Base-by-base conservation (phyloP, 2,888 invertebrate species). In the Isotomurus palustris region DNA sequence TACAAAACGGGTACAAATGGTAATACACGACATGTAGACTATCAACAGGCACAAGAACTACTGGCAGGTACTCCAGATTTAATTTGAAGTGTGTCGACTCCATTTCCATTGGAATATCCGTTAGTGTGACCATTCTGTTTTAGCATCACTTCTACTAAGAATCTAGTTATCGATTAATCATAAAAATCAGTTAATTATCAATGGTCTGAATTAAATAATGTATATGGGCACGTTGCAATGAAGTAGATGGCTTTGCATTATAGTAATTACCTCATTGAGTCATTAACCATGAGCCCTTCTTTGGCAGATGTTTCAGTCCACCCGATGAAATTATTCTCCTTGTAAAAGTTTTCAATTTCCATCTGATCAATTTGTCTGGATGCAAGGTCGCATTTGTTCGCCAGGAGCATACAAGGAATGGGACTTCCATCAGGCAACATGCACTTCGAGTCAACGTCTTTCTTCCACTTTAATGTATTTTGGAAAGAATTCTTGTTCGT, bases 251-350 rank as follows among this genome's bases (percentile, higher is more conserved):
- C 8, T n/a, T 6, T 10, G 17, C 19, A 40, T 19, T 27, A 14
- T 19, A 51, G 35, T 14, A 52, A 19, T 29, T 67, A 80, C 80
- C 76, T 77, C 79, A 81, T 80, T 5, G 79, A 78, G 70, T 81
- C 80, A 40, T 78, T 76, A 8, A 81, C 77, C 80, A 80, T 81
- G 35, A 80, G 74, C 49, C 81, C 80, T 68, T 81, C 80, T 71
- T 81, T 81, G 10, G 81, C 81, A 2, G 81, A 82, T 1, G 79
- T 80, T 70, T 81, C 81, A 57, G 80, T 81, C 81, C 81, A 81
- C 1, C 78, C 78, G 53, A 78, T 76, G 70, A 81, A 82, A 62
- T 79, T 79, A 67, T 79, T 77, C 53, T 80, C 79, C 67, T 78
- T 77, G 72, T 80, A 80, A 71, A 80, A 78, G 48, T 77, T 75